Evolutionary conservation across 2,888 invertebrate species (phyloP).

Genomic region (Drosophila bunnanda): DNA sequence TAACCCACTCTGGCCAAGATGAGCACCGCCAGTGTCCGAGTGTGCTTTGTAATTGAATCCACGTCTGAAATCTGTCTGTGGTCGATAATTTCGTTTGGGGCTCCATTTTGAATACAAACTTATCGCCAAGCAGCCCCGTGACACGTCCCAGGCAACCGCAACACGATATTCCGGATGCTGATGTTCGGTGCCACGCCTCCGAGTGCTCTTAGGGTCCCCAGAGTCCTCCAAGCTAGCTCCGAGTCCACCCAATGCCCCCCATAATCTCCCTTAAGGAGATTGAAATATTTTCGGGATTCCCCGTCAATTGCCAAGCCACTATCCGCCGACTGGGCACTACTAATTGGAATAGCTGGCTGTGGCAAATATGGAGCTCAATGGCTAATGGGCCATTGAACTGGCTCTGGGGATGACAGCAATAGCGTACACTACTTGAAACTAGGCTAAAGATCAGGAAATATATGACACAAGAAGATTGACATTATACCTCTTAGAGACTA

Average conservation of each 20-base stretch:
- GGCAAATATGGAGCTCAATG: constrained; percentile 7
- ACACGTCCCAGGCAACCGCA: constrained; percentile 35
- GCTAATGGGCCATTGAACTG: constrained; percentile 16
- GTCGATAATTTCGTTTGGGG: constrained; percentile 76
- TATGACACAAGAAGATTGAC: not conserved
- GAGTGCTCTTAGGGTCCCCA: not conserved
- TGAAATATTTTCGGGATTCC: constrained; percentile 28
- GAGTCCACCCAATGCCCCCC: not conserved
- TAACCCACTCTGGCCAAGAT: not conserved
- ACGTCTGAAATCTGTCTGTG: constrained; percentile 77
- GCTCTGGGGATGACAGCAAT: not conserved
- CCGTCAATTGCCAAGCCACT: constrained; percentile 1
- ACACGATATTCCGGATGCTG: constrained; percentile 30
- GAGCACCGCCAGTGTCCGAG: constrained; percentile 44
- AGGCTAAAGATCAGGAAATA: not conserved
- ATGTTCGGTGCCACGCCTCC: constrained; percentile 39
- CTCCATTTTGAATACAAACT: constrained; percentile 76
- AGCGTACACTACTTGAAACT: not conserved
- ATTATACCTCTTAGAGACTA: not conserved
- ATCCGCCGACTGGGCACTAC: constrained; percentile 20
- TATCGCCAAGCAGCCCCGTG: constrained; percentile 23
- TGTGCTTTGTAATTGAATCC: constrained; percentile 77
- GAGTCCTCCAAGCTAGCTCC: not conserved
- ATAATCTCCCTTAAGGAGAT: not conserved
- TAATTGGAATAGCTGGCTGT: constrained; percentile 36